Percentiles rank a stretch among this genome's conserved stretches.
Evolutionary conservation across 2,888 invertebrate genomes (phyloP).

Genomic region (Hirtodrosophila histrioides): DNA sequence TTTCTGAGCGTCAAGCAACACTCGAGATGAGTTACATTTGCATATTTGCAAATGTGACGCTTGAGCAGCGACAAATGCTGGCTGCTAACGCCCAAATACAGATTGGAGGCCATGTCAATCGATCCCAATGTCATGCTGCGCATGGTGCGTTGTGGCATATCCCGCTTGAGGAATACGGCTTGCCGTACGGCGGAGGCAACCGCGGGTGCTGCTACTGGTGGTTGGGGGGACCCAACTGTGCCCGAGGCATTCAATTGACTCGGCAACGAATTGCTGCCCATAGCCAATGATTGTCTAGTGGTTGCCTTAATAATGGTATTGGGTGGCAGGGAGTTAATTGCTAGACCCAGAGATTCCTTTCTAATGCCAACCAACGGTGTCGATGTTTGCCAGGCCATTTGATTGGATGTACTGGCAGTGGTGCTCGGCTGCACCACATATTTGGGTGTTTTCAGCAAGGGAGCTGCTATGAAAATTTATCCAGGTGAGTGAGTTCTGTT

Average conservation of each 20-base stretch:
- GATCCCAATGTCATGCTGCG: conserved; percentile 78
- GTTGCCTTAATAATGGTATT: conserved; percentile 81
- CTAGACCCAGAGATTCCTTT: conserved; percentile 69
- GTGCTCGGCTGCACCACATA: conserved; percentile 61
- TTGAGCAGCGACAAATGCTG: conserved; percentile 80
- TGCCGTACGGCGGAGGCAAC: conserved; percentile 65
- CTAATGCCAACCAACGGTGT: conserved; percentile 21
- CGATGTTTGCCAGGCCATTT: conserved; percentile 37
- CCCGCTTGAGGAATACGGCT: conserved; percentile 82
- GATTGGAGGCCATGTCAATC: conserved; percentile 80
- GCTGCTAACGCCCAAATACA: conserved; percentile 77
- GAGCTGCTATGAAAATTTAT: conserved; percentile 27
- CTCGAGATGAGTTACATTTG: conserved; percentile 79
- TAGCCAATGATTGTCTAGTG: conserved; percentile 26
- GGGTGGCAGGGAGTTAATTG: conserved; percentile 79
- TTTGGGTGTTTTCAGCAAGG: conserved; percentile 73
- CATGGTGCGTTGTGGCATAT: conserved; percentile 80
- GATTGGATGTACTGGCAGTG: conserved; percentile 25
- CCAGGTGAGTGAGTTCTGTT: neutral
- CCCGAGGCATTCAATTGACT: neutral
- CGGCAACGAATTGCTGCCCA: conserved; percentile 7
- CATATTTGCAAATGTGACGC: conserved; percentile 77
- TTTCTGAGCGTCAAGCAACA: conserved; percentile 82
- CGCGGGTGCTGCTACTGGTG: conserved; percentile 58
- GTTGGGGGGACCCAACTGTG: conserved; percentile 32